Percentiles rank a stretch among this genome's conserved stretches.
Evolutionary conservation across 2,888 invertebrate species (phyloP).

Genomic region (Strigamia transsilvanica): DNA sequence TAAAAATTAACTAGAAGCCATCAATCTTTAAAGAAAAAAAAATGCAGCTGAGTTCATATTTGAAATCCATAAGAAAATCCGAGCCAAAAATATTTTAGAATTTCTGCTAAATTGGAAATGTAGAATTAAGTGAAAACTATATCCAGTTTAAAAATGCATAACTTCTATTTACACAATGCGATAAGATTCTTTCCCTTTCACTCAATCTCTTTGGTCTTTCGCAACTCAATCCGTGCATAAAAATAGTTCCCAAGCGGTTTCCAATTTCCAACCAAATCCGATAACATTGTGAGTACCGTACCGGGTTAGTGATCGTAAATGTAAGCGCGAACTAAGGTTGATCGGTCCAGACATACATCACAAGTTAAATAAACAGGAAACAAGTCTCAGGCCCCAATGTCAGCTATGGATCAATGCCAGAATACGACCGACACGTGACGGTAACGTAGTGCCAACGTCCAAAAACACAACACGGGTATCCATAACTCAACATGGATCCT

Average conservation of each 20-base stretch:
- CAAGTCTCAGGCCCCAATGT: too few species aligned
- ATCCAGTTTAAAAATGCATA: not conserved
- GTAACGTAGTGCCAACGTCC: not conserved
- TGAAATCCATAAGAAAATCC: not conserved
- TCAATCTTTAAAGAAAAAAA: constrained; percentile 4
- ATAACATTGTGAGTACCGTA: not conserved
- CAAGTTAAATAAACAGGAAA: too few species aligned
- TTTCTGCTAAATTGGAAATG: not conserved
- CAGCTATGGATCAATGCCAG: too few species aligned
- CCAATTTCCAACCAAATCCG: constrained; percentile 43
- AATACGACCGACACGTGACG: too few species aligned
- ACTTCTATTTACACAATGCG: not conserved
- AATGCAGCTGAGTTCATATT: not conserved
- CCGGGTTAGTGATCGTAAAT: too few species aligned
- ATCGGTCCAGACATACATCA: too few species aligned
- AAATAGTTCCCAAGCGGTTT: constrained; percentile 45
- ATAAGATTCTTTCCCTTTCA: not conserved
- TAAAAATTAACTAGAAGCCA: not conserved
- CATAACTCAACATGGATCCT: not conserved
- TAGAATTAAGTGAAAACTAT: not conserved
- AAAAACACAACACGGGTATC: constrained; percentile 16
- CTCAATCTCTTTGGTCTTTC: not conserved
- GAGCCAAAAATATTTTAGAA: not conserved
- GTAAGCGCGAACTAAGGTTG: too few species aligned
- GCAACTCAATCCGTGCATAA: constrained; percentile 37